These are phyloP conservation scores for Chaenodraco wilsoni DNA, from an alignment of 2,797 vertebrate genomes.

Conservation along the genomic window DNA sequence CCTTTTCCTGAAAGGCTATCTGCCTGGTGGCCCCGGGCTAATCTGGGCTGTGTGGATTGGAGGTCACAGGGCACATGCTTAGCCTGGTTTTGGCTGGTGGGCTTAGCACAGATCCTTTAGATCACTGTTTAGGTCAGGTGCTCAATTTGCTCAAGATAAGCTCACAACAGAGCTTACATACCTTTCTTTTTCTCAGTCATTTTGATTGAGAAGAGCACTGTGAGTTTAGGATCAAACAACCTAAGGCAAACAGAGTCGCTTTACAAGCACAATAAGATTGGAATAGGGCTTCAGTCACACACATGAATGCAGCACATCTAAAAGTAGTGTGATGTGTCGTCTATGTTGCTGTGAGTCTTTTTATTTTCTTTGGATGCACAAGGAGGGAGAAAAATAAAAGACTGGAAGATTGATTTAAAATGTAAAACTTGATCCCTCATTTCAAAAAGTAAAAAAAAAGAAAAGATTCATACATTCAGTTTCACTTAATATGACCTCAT, in stretches of 20 bases:
- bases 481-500: background rate
- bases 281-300: background rate
- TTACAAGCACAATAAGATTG: background rate
- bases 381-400: too few relatives aligned
- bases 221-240: slow-evolving; percentile 14
- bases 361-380: too few relatives aligned
- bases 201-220: slow-evolving; percentile 20
- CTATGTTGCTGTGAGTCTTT: too few relatives aligned
- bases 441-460: background rate
- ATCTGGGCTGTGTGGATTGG: slow-evolving; percentile 47
- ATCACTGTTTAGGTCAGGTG: slow-evolving; percentile 67
- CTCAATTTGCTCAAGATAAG: slow-evolving; percentile 62
- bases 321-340: too few relatives aligned
- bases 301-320: background rate
- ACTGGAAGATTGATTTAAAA: too few relatives aligned
- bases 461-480: background rate
- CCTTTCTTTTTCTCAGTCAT: background rate
- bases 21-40: slow-evolving; percentile 72
- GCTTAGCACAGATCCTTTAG: slow-evolving; percentile 46
- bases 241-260: background rate
- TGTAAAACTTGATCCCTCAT: too few relatives aligned
- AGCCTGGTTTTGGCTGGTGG: slow-evolving; percentile 62
- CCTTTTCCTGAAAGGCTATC: slow-evolving; percentile 78
- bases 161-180: slow-evolving; percentile 40
- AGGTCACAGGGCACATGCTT: slow-evolving; percentile 74